Evolutionary conservation across 2,113 vertebrate genomes (phyloP), one percentile per base, ranked within the genome.

Genomic region (Heterocephalus glaber): DNA sequence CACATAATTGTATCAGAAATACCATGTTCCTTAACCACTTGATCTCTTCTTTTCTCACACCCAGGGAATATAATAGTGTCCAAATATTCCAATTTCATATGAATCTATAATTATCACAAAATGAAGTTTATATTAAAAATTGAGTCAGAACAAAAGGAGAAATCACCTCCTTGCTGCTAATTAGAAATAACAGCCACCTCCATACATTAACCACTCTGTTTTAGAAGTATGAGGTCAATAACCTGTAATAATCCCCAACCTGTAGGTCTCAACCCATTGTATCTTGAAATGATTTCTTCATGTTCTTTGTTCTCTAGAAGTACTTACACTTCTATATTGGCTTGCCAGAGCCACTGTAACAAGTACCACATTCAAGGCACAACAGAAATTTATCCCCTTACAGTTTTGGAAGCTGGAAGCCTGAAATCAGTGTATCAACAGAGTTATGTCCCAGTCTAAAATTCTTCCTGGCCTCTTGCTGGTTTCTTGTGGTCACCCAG

Each of bases 381-480:
- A 90, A 20, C 13, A 87, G 9, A 95, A 87, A 84, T 66, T 30
- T 56, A 80, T 65, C 28, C 11, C 26, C 33, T 89, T 68, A 63
- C 41, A 5, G 5, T 80, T 87, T 9, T 61, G 17, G 77, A 94
- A 44, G 6, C 28, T 63, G 5, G 20, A 74, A 22, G 3, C 61
- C 16, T 88, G 52, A 92, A 96, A 90, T 92, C 47, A 76, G n/a
- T 3, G 58, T 49, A 38, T 86, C 66, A 85, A 81, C 1, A 88
- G 11, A 24, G 12, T 33, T 22, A 11, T 89, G 9, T 0, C 17
- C 12, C 35, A 47, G 13, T 87, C 8, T 63, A 66, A 58, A 86
- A 24, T 68, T 9, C 4, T 94, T 66, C 49, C 8, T 87, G 38
- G 28, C 19, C 8, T 93, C 33, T 88, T 82, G 7, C n/a, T 58